Evolutionary conservation across 2,888 invertebrate species (phyloP), one percentile per base, ranked within the genome.

Genomic region (Mythimna impura): DNA sequence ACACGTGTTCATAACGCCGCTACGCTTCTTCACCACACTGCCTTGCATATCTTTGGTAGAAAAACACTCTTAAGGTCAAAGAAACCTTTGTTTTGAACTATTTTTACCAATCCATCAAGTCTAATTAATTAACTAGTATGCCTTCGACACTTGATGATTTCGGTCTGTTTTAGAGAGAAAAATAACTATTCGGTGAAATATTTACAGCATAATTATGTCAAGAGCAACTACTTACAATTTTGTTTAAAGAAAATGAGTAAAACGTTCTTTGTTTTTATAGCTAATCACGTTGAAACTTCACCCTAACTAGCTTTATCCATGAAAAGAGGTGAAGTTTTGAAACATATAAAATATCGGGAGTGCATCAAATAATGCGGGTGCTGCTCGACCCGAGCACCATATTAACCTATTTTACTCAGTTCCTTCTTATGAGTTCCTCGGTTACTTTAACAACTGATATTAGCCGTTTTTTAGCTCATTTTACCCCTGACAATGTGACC

Each of bases 311-410:
- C 30, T 55, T 50, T 22, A 25, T 65, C n/a, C 1, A 61, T 40
- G 47, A 67, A 69, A 66, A 69, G 57, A 65, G 40, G 54, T 54
- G 50, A 73, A 81, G 54, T 78, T 80, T 78, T 20, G 43, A 50
- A 63, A 54, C 66, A 58, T 72, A 63, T 66, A 78, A 79, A 76
- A 73, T 81, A 81, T 78, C 73, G 60, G 22, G 63, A 70, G 73
- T 65, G 73, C 74, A 81, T 70, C 57, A 67, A 81, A 80, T 85
- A 78, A 83, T 73, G 66, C 69, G 69, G 68, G 66, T 60, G 75
- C 72, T 71, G 54, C 64, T 50, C 66, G 6, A 50, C 55, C 34
- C 34, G 57, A 65, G 64, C 58, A 70, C 68, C 71, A 71, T 72
- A 73, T 75, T 64, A 71, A 78, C 78, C 73, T 76, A 71, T 80